Evolutionary conservation across 2,797 vertebrate species (phyloP), one percentile per base, ranked within the genome.

Genomic region (Silurus aristotelis): DNA sequence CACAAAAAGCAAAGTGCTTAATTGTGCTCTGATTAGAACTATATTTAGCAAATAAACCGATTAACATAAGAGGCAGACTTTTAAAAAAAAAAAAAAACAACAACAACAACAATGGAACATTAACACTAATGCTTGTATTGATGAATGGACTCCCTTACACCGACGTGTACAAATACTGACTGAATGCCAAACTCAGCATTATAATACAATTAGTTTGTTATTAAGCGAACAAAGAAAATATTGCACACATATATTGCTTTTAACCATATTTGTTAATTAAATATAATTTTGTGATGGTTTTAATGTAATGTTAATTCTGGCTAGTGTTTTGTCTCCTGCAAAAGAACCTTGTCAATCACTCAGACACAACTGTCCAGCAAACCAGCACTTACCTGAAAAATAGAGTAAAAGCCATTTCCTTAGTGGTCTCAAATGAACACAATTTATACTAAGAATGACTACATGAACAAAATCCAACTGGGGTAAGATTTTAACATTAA

Each of bases 401-500:
- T 67, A 84, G 83, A 79, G 71, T 67, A 80, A 72, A 87, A 87
- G 66, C 63, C 31, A 86, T 79, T 64, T 56, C 70, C 80, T 63
- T 87, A 63, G 55, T 56, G 63, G 63, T 77, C 68, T 87, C 85
- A 85, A 68, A 87, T 55, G 70, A 78, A 60, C 58, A 83, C 55
- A 83, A 8, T 88, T 88, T 83, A 73, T 73, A 73, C 63, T 70
- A 14, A 64, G 76, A 88, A 87, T 72, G 58, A 83, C 10, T 83
- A 27, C 80, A 58, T 64, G 86, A 83, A 76, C 73, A 43, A 89
- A 82, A 88, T 82, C 79, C 83, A 90, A 83, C 61, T 55, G 55
- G 22, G 83, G 90, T 77, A 77, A 82, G 86, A 90, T 86, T 64
- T 83, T 87, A 89, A 89, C 89, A 87, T 79, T 91, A 89, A 92